Evolutionary conservation across 2,113 vertebrate species (phyloP).

Genomic region (Origma solitaria): DNA sequence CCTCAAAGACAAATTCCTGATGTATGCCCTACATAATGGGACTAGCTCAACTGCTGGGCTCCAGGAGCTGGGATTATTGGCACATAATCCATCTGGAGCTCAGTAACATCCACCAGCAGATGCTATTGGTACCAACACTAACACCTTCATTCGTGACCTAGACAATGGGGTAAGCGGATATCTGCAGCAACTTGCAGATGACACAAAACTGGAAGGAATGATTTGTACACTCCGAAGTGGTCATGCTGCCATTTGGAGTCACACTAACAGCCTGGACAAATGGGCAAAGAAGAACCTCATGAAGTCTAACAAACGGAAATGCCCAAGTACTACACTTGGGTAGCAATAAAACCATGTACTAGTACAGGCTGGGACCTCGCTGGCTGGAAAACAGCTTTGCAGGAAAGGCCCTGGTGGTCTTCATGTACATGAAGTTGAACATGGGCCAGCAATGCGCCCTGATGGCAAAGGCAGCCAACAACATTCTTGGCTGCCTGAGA

Average conservation of each 20-base stretch:
- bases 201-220: neutral
- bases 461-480: neutral
- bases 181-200: neutral
- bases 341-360: neutral
- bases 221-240: neutral
- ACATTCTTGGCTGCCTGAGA: neutral
- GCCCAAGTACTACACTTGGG: neutral
- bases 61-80: neutral
- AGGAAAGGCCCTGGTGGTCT: neutral
- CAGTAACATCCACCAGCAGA: neutral
- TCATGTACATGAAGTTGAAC: neutral
- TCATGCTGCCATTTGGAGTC: neutral
- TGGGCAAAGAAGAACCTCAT: neutral
- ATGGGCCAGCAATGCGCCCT: neutral
- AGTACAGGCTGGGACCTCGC: neutral
- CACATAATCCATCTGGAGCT: neutral
- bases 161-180: neutral
- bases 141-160: neutral
- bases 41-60: neutral
- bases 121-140: neutral
- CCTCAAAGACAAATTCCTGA: neutral
- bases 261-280: neutral
- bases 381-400: neutral
- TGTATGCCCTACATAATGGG: neutral
- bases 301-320: neutral